Evolutionary conservation across 2,888 invertebrate species (phyloP).

Genomic region (Argynnis bischoffii): DNA sequence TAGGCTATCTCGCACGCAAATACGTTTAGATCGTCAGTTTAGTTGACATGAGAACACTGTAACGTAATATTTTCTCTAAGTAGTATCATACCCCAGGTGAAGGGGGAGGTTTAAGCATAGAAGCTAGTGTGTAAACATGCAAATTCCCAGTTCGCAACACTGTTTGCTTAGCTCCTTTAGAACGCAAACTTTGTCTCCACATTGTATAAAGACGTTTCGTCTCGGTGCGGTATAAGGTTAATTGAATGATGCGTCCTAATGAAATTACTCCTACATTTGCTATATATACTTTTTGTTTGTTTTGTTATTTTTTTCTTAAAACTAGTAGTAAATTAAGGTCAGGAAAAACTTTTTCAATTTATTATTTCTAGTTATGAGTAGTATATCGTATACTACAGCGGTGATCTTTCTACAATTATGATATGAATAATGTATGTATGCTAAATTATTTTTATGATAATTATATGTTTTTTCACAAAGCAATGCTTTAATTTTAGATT

Average conservation of each 20-base stretch:
- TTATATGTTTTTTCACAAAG: too few species aligned
- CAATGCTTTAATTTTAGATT: too few species aligned
- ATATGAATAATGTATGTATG: too few species aligned
- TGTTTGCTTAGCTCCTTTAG: conserved; percentile 60
- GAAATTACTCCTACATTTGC: conserved; percentile 16
- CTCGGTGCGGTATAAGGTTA: conserved; percentile 58
- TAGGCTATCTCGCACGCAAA: too few species aligned
- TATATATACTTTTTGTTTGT: not conserved
- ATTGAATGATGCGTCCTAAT: conserved; percentile 48
- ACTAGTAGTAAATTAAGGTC: too few species aligned
- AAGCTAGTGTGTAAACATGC: conserved; percentile 56
- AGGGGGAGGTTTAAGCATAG: conserved; percentile 17
- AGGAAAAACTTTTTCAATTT: too few species aligned
- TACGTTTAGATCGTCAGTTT: too few species aligned
- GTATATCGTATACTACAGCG: too few species aligned
- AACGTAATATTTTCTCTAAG: not conserved
- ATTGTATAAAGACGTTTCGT: conserved; percentile 58
- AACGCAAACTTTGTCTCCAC: conserved; percentile 61
- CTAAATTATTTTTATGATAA: too few species aligned
- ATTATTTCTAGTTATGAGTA: too few species aligned
- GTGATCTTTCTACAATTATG: too few species aligned
- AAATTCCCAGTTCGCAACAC: conserved; percentile 66
- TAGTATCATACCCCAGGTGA: conserved; percentile 15
- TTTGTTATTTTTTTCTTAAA: not conserved
- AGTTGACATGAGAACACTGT: too few species aligned